Base-by-base conservation (phyloP, 2,113 vertebrate species). In the Neotoma lepida region DNA sequence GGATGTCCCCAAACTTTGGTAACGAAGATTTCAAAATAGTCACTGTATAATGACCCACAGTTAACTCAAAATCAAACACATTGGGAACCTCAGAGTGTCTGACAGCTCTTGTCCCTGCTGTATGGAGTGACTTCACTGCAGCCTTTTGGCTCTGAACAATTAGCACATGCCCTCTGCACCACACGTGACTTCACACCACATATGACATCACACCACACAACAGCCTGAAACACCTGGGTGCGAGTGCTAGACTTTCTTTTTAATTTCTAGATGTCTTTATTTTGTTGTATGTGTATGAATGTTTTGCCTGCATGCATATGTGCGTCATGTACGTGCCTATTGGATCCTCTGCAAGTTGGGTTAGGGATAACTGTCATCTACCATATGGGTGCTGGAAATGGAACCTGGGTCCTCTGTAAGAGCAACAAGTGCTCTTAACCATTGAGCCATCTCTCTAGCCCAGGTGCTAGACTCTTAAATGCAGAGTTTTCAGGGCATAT, bases 111-210 rank as follows among this genome's bases (percentile, higher is more conserved):
- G 33, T 49, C 35, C 58, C 6, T 17, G 64, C 7, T 28, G 33
- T 4, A 28, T 2, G 6, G 10, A 51, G 9, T 2, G 22, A 51
- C 46, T 70, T 15, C 28, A 1, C 63, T 26, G 30, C 5, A 26
- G 44, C 12, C 22, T 70, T 81, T 58, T 49, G 85, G 12, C 9
- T 68, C 39, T 84, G 56, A 63, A n/a, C 22, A 24, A 20, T 17
- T 64, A 51, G 10, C 14, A 0, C 1, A 9, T 35, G 35, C 2
- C 22, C 46, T 68, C 41, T 66, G 41, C 41, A 7, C 28, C 39
- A 33, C 15, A 13, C 20, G 9, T 4, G 15, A 9, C 12, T 0
- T 9, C 10, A 80, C 1, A 24, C 22, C 1, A 24, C 13, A 51
- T n/a, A 15, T 4, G 15, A 9, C 12, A 0, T 9, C 10, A 80